Base-by-base conservation (phyloP, 2,888 invertebrate genomes). In the Mythimna vitellina region DNA sequence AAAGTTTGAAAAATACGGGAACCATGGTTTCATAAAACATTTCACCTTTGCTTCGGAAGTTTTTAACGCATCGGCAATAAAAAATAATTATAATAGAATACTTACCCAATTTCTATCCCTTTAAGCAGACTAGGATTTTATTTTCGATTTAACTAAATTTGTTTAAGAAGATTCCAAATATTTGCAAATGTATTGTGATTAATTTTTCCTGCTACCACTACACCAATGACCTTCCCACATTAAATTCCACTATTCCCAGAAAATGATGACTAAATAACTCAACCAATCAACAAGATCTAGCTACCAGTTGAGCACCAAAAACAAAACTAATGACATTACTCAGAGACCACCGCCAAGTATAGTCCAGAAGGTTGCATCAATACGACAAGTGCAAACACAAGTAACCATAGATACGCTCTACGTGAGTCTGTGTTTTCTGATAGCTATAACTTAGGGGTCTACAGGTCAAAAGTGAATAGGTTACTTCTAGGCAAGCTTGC, bases 271-370 rank as follows among this genome's bases (percentile, higher is more conserved):
- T 46, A 46, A 42, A 56, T 77, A 71, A 65, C 71, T 76, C 51
- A 51, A 17, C 58, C n/a, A 76, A 71, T 80, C 51, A 38, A 64
- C 58, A 38, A 49, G 60, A 64, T 66, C 58, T 65, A 58, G 32
- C 46, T 22, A 57, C 61, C 46, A n/a, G 25, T 70, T 65, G 29
- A 14, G 29, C 63, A 25, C 46, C 38, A 29, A 66, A 80, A 68
- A 63, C 65, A 68, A 80, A 76, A 72, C 61, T 72, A 66, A 72
- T 61, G 53, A 42, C n/a, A 70, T 75, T 76, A 76, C 65, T 83
- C 80, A 80, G 14, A 38, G 10, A 14, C 1, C 25, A 65, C n/a
- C 3, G 54, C 14, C n/a, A n/a, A 38, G 17, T 17, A n/a, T 10
- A 60, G 1, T 17, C 5, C n/a, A 70, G 22, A 53, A 60, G 51